Evolutionary conservation across 2,888 invertebrate genomes (phyloP).

Genomic region (Antitype chi): DNA sequence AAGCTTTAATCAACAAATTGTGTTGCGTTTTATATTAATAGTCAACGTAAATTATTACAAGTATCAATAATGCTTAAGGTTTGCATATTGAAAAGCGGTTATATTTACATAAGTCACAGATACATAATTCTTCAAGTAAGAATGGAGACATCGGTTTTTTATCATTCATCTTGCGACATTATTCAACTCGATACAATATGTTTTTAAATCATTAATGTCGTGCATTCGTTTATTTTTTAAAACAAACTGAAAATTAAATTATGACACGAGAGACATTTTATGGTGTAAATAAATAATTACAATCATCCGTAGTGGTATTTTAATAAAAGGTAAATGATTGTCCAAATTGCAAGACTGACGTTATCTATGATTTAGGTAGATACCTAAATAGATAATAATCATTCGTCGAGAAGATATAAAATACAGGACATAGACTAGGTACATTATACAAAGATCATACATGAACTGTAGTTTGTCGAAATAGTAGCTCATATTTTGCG

Average conservation of each 20-base stretch:
- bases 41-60: constrained; percentile 43
- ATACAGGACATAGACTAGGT: too few species aligned
- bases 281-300: too few species aligned
- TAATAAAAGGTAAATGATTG: not conserved
- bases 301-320: not conserved
- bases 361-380: not conserved
- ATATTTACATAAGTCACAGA: constrained; percentile 42
- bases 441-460: not conserved
- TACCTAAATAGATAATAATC: not conserved
- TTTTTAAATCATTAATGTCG: constrained; percentile 11
- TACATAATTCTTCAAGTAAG: constrained; percentile 25
- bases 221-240: not conserved
- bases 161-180: constrained; percentile 13
- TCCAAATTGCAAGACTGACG: not conserved
- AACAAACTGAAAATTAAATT: not conserved
- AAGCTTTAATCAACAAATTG: constrained; percentile 21
- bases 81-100: constrained; percentile 35
- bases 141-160: constrained; percentile 32
- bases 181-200: not conserved
- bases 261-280: not conserved
- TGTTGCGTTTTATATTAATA: constrained; percentile 34
- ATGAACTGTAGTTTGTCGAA: not conserved
- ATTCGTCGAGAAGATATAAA: too few species aligned
- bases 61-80: constrained; percentile 29
- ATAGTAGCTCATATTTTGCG: not conserved